Evolutionary conservation across 2,888 invertebrate genomes (phyloP).

Genomic region (Leucoptera coffeella): DNA sequence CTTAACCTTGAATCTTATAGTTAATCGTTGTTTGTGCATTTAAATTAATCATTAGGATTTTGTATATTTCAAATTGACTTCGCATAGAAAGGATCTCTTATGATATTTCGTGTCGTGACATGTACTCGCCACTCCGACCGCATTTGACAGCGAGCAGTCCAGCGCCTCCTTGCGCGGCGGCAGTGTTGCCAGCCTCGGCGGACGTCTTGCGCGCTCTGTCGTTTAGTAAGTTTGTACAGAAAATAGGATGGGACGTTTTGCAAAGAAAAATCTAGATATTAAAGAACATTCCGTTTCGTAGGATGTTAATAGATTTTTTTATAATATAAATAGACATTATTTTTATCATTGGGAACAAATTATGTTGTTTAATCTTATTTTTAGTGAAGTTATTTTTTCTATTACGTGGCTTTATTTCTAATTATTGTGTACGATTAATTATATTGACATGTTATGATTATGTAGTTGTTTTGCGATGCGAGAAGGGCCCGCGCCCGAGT

Average conservation of each 20-base stretch:
- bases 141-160: too few species aligned
- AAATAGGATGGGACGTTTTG: conserved; percentile 52
- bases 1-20: conserved; percentile 16
- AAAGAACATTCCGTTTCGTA: conserved; percentile 50
- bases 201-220: too few species aligned
- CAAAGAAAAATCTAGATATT: conserved; percentile 52
- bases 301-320: conserved; percentile 50
- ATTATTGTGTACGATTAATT: conserved; percentile 27
- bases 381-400: conserved; percentile 50
- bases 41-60: conserved; percentile 19
- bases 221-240: conserved; percentile 50
- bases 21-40: conserved; percentile 37
- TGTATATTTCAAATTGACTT: conserved; percentile 12
- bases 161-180: too few species aligned
- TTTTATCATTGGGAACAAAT: conserved; percentile 51
- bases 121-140: conserved; percentile 31
- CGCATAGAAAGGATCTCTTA: conserved; percentile 12
- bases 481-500: conserved; percentile 30
- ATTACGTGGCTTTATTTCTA: conserved; percentile 44
- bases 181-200: too few species aligned
- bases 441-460: conserved; percentile 51
- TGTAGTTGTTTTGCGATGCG: conserved; percentile 48
- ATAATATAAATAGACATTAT: conserved; percentile 29
- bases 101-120: conserved; percentile 18
- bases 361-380: conserved; percentile 54